phyloP scores from a whole-genome alignment of 2,113 vertebrate genomes.

The Toxotes chatareus region DNA sequence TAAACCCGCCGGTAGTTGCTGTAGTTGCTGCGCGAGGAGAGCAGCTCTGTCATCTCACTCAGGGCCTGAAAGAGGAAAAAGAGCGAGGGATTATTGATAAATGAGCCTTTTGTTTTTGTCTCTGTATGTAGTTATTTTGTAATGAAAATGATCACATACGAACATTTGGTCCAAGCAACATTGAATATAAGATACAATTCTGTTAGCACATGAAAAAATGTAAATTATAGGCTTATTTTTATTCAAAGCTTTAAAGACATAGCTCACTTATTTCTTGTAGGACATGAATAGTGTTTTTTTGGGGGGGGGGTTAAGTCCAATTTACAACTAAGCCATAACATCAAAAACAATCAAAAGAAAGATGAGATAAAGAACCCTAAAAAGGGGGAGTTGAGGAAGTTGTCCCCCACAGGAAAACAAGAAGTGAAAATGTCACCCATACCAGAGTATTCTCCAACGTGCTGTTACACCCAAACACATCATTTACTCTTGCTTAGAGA shows the following conservation, averaged over 20 bases:
- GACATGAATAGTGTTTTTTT: neutral
- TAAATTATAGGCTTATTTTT: neutral
- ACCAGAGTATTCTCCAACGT: neutral
- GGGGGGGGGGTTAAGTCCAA: too few relatives aligned
- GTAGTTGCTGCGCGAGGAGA: constrained; percentile 91
- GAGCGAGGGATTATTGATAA: neutral
- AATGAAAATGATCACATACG: neutral
- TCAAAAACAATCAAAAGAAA: neutral
- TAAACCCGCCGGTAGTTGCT: constrained; percentile 89
- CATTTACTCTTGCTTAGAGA: neutral
- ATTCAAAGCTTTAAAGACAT: neutral
- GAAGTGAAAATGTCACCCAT: constrained; percentile 5
- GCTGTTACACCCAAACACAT: neutral
- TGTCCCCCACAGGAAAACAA: constrained; percentile 6
- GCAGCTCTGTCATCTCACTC: constrained; percentile 91
- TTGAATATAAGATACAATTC: neutral
- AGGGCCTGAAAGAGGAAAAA: constrained; percentile 80
- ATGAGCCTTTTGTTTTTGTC: neutral
- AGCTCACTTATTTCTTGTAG: too few relatives aligned
- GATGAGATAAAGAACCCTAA: neutral
- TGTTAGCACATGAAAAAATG: neutral
- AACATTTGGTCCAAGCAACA: neutral
- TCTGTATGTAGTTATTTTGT: neutral
- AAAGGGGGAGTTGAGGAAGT: constrained; percentile 14
- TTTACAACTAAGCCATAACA: neutral